Evolutionary conservation across 2,888 invertebrate species (phyloP).

Genomic region (Gari tellinella): DNA sequence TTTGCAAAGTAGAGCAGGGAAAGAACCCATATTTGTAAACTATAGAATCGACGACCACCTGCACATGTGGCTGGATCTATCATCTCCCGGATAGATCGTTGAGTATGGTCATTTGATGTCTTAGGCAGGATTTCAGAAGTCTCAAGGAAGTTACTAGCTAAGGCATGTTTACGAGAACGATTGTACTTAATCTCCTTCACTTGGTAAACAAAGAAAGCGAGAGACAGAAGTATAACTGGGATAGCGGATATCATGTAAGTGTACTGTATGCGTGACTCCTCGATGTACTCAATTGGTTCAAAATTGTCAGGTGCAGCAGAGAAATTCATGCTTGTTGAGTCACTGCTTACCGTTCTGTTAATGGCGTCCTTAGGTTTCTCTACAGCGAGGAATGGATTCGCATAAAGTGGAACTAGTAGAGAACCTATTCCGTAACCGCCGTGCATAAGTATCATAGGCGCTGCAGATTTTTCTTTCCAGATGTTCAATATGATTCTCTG

Average conservation of each 20-base stretch:
- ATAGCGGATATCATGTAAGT: conserved; percentile 62
- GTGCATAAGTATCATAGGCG: conserved; percentile 70
- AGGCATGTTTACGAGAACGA: not conserved
- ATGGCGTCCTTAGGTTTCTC: conserved; percentile 7
- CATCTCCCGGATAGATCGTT: conserved; percentile 33
- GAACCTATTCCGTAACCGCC: conserved; percentile 74
- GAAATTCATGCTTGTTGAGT: not conserved
- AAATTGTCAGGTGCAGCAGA: conserved; percentile 1
- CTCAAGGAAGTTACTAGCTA: not conserved
- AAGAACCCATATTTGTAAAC: conserved; percentile 54
- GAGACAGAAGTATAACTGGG: conserved; percentile 39
- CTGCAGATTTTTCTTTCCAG: conserved; percentile 72
- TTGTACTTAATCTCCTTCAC: conserved; percentile 20
- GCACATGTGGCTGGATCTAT: conserved; percentile 67
- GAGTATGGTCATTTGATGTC: too few species aligned
- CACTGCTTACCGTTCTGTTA: not conserved
- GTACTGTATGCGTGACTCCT: conserved; percentile 62
- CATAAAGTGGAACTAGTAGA: conserved; percentile 69
- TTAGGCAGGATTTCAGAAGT: not conserved
- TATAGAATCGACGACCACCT: conserved; percentile 58
- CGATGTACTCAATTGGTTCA: conserved; percentile 24
- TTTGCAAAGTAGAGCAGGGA: conserved; percentile 65
- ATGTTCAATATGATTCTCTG: conserved; percentile 64
- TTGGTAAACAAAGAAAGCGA: conserved; percentile 62
- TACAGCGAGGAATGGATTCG: conserved; percentile 68